Evolutionary conservation across 2,113 vertebrate species (phyloP).

Genomic region (Gnathonemus echidnorhynchus): DNA sequence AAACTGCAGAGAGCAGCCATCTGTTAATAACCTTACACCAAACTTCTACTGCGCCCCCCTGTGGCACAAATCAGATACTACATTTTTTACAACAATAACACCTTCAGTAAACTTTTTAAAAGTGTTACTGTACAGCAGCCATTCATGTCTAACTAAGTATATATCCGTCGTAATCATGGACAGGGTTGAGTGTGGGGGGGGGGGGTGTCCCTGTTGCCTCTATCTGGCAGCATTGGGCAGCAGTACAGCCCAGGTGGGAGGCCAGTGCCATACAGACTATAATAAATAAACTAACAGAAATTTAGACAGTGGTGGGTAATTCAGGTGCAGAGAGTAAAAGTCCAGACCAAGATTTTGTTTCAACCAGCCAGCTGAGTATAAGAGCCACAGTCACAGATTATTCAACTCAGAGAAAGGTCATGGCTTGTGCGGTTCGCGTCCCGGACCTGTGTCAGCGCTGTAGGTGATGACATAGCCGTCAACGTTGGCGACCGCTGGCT

Average conservation of each 20-base stretch:
- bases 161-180: background rate
- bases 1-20: conserved; percentile 51
- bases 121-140: background rate
- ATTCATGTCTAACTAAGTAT: background rate
- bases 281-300: background rate
- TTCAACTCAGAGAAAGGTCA: background rate
- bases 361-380: background rate
- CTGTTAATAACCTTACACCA: background rate
- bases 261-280: background rate
- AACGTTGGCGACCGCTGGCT: conserved; percentile 84
- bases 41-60: background rate
- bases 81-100: background rate
- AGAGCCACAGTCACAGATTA: background rate
- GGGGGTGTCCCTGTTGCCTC: background rate
- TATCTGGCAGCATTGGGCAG: background rate
- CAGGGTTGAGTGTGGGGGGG: background rate
- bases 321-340: background rate
- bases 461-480: conserved; percentile 89
- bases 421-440: background rate
- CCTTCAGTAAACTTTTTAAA: background rate
- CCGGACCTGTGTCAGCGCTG: conserved; percentile 69
- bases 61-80: background rate
- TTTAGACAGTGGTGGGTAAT: background rate
- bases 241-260: background rate
- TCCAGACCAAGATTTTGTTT: background rate